Evolutionary conservation across 2,797 vertebrate species (phyloP).

Genomic region (Clarias pachynema): DNA sequence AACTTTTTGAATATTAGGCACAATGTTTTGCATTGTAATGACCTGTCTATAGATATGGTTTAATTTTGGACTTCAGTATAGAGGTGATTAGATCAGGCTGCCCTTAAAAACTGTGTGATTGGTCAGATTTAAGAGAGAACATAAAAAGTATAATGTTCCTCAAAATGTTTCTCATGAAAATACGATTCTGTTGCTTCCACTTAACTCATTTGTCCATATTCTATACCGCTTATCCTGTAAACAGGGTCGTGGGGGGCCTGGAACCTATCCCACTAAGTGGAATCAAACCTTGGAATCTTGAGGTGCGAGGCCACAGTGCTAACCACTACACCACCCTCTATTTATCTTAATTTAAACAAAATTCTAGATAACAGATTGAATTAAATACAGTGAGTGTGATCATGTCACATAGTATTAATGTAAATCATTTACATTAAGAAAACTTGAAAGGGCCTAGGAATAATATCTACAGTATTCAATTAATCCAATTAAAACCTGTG

Average conservation of each 20-base stretch:
- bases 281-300: too few species aligned
- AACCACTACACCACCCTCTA: neutral
- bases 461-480: neutral
- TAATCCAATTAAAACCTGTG: neutral
- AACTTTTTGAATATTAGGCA: too few species aligned
- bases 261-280: too few species aligned
- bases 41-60: neutral
- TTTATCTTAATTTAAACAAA: neutral
- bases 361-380: neutral
- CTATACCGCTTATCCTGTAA: too few species aligned
- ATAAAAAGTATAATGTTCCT: neutral
- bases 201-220: neutral
- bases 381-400: neutral
- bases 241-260: too few species aligned
- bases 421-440: neutral
- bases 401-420: neutral
- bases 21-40: too few species aligned
- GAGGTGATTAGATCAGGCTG: neutral
- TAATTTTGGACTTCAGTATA: neutral
- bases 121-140: neutral
- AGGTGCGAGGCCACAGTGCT: too few species aligned
- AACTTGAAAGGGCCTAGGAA: neutral
- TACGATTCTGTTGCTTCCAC: neutral
- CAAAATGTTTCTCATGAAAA: too few species aligned
- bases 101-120: neutral